phyloP scores from a whole-genome alignment of 2,797 vertebrate species.

The Cuniculus paca region DNA sequence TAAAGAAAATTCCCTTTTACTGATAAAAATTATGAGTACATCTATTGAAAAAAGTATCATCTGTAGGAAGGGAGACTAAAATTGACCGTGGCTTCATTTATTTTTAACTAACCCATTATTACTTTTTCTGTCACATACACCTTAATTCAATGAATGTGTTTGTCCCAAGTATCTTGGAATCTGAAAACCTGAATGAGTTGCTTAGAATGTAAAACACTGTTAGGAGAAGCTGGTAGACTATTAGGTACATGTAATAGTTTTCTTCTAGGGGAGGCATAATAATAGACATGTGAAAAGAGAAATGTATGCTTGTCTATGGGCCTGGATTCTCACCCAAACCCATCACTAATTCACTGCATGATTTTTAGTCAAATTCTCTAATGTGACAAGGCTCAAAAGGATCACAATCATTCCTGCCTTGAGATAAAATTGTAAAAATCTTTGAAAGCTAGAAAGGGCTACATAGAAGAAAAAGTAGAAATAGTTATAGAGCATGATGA shows the following conservation, averaged over 20 bases:
- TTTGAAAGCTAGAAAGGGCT: neutral
- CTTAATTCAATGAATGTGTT: constrained; percentile 68
- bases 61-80: constrained; percentile 75
- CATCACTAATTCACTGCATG: neutral
- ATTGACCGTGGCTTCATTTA: constrained; percentile 73
- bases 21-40: constrained; percentile 84
- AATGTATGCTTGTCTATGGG: neutral
- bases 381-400: neutral
- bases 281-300: neutral
- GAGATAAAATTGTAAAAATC: neutral
- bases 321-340: neutral
- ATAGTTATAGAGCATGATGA: neutral
- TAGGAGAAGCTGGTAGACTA: neutral
- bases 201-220: neutral
- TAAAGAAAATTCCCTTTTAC: constrained; percentile 80
- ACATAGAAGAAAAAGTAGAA: neutral
- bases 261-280: neutral
- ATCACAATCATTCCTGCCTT: neutral
- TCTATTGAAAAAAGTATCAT: constrained; percentile 80
- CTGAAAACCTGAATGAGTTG: constrained; percentile 8
- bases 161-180: constrained; percentile 43
- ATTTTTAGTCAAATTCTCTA: neutral
- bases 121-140: constrained; percentile 64
- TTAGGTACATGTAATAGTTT: neutral
- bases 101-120: constrained; percentile 67